These are phyloP conservation scores for Plutomurus gul DNA, from an alignment of 1,140 invertebrate genomes.

Conservation along the genomic window DNA sequence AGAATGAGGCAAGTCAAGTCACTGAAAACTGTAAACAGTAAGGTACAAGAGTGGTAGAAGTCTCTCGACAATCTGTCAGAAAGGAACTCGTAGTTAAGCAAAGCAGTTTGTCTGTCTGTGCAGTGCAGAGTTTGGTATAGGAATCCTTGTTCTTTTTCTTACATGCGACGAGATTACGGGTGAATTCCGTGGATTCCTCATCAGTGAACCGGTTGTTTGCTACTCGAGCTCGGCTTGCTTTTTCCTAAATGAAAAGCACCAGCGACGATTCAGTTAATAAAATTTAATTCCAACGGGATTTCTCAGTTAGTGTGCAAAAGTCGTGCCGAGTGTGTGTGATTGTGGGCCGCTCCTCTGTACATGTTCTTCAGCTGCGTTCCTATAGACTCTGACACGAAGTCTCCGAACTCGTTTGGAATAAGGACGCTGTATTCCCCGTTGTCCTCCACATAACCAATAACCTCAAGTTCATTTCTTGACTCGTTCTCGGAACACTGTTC, in stretches of 20 bases:
- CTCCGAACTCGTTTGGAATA: too few species aligned
- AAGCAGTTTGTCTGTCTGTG: background rate
- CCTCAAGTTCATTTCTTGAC: too few species aligned
- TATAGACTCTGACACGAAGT: background rate
- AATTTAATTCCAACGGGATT: slow-evolving; percentile 25
- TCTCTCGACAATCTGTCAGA: background rate
- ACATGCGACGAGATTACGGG: too few species aligned
- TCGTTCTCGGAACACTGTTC: too few species aligned
- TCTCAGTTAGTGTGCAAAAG: slow-evolving; percentile 23
- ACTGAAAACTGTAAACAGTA: background rate
- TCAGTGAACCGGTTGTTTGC: slow-evolving; percentile 10
- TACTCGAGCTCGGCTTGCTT: too few species aligned
- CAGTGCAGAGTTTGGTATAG: too few species aligned
- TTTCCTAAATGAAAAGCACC: background rate
- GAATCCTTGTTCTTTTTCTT: too few species aligned
- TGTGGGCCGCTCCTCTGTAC: background rate
- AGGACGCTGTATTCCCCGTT: too few species aligned
- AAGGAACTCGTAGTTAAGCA: slow-evolving; percentile 11
- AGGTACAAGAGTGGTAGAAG: background rate
- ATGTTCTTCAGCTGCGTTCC: background rate
- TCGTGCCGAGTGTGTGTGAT: background rate
- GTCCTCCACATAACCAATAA: too few species aligned
- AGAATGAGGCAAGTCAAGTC: background rate
- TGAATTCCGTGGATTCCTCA: slow-evolving; percentile 1
- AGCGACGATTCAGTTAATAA: background rate